A percentile compares a stretch with the other conserved stretches of the same genome.
These are phyloP conservation scores for Bambusicola thoracicus DNA, from an alignment of 2,113 vertebrate genomes.

Conservation along the genomic window DNA sequence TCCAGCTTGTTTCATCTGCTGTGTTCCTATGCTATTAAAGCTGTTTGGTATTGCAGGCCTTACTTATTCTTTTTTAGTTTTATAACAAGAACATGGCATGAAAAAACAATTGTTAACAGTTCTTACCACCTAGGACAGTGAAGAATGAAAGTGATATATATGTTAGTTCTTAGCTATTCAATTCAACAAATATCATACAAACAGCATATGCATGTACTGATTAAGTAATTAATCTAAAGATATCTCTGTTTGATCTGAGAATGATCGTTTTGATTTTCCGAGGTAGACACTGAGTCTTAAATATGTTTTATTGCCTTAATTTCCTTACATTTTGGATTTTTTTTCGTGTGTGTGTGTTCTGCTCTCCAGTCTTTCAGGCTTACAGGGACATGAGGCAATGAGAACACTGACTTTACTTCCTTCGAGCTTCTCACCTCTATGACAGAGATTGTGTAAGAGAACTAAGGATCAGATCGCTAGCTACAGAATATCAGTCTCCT, in stretches of 20 bases:
- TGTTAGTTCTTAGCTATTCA: neutral
- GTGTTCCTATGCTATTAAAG: neutral
- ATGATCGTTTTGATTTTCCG: neutral
- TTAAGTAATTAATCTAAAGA: neutral
- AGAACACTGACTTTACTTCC: neutral
- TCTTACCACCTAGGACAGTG: neutral
- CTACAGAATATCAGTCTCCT: neutral
- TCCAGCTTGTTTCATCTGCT: neutral
- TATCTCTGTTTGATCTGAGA: neutral
- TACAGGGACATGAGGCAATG: neutral
- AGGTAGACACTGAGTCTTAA: neutral
- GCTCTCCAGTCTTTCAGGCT: neutral
- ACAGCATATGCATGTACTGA: neutral
- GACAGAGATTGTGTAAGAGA: neutral
- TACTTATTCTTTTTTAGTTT: neutral
- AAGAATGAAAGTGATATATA: neutral
- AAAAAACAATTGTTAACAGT: neutral
- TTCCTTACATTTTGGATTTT: neutral
- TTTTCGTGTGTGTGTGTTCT: neutral
- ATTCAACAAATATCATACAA: neutral
- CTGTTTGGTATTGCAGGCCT: neutral
- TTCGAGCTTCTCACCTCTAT: neutral
- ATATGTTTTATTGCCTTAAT: neutral
- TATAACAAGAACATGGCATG: neutral
- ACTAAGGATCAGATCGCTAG: neutral